Conservation (phyloP, 2,888 invertebrate genomes). For the Eutolmus rufibarbis region DNA sequence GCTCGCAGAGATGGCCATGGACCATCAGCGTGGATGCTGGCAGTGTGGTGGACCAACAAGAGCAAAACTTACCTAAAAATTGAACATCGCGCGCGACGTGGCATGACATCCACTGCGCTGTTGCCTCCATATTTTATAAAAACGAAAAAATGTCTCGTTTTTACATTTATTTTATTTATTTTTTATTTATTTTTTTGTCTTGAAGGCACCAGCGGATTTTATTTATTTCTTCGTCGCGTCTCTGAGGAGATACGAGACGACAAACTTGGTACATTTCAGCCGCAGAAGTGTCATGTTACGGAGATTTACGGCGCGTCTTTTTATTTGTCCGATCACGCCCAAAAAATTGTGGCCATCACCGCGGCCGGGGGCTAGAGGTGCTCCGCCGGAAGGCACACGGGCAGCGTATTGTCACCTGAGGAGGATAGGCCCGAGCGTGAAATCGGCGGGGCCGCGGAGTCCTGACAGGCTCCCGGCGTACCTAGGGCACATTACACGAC, state of each 20-base stretch:
- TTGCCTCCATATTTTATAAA: constrained; percentile 45
- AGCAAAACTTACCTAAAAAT: neutral
- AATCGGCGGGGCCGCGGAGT: neutral
- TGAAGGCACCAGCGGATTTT: neutral
- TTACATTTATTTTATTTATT: neutral
- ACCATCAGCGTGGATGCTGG: neutral
- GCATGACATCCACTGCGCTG: constrained; percentile 28
- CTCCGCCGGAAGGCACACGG: neutral
- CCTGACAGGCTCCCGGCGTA: neutral
- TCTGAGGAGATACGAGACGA: constrained; percentile 37
- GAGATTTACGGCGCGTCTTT: constrained; percentile 47
- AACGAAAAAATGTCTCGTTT: neutral
- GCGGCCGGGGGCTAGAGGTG: neutral
- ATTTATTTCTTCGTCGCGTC: constrained; percentile 39
- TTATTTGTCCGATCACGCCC: constrained; percentile 49
- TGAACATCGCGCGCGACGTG: neutral
- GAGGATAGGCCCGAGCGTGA: neutral
- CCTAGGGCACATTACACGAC: constrained; percentile 12
- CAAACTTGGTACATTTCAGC: constrained; percentile 45
- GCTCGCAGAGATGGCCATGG: too few relatives aligned
- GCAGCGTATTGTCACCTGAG: constrained; percentile 10
- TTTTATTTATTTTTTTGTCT: neutral
- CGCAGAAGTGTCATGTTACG: constrained; percentile 49
- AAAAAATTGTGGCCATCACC: constrained; percentile 44
- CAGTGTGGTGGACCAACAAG: neutral